Evolutionary conservation across 2,797 vertebrate species (phyloP).

Genomic region (Steatocranus sp.): DNA sequence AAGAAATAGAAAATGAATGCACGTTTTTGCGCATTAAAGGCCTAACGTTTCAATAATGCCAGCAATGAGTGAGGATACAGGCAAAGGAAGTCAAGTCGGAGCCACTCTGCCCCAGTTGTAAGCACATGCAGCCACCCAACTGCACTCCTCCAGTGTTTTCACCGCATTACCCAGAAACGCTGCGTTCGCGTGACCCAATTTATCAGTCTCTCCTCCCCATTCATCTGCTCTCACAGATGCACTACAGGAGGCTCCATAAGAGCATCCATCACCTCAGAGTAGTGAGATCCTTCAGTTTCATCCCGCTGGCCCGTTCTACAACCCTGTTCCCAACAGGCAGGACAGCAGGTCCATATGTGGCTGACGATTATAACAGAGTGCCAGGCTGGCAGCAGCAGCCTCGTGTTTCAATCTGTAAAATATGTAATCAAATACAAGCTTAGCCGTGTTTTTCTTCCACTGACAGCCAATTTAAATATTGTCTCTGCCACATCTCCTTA

Average conservation of each 20-base stretch:
- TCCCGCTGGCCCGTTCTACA: constrained; percentile 36
- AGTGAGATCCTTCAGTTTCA: constrained; percentile 35
- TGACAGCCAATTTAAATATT: constrained; percentile 60
- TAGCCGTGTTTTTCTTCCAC: constrained; percentile 22
- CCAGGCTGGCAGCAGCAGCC: constrained; percentile 31
- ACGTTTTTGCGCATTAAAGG: neutral
- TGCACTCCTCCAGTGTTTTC: constrained; percentile 62
- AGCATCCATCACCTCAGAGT: constrained; percentile 69
- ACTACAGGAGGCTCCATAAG: constrained; percentile 51
- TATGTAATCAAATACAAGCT: constrained; percentile 57
- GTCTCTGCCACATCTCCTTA: constrained; percentile 42
- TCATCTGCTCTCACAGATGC: constrained; percentile 73
- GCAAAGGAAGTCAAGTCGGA: constrained; percentile 11
- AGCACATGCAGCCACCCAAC: constrained; percentile 51
- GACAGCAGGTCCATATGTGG: constrained; percentile 48
- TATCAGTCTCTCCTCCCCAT: constrained; percentile 65
- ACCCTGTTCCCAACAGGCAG: constrained; percentile 39
- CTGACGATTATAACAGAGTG: constrained; percentile 42
- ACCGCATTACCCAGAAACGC: constrained; percentile 69
- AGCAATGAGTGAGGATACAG: neutral
- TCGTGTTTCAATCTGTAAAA: constrained; percentile 45
- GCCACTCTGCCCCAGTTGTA: constrained; percentile 54
- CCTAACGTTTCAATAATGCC: constrained; percentile 4
- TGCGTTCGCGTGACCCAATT: constrained; percentile 67
- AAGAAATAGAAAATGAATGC: neutral